phyloP scores from a whole-genome alignment of 1,140 invertebrate genomes.

The Drosophila tsacasi region DNA sequence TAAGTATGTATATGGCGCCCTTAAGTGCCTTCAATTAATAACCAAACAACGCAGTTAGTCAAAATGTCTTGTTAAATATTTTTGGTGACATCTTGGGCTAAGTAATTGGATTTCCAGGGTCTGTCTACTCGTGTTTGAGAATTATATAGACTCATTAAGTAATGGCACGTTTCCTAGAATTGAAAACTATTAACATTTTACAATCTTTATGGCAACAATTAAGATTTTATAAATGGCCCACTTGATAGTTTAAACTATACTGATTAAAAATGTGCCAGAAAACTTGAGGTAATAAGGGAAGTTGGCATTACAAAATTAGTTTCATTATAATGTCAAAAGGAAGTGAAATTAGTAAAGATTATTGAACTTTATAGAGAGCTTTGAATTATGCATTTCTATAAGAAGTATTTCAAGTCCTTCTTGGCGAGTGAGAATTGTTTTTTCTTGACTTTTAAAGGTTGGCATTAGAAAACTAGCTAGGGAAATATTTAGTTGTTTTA shows the following conservation, averaged over 20 bases:
- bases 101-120: constrained; percentile 21
- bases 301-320: neutral
- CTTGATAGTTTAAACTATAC: neutral
- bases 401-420: neutral
- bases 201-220: constrained; percentile 10
- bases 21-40: constrained; percentile 73
- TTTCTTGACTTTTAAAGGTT: neutral
- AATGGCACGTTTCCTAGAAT: constrained; percentile 1
- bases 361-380: neutral
- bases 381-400: neutral
- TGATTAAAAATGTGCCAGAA: neutral
- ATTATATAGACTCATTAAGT: neutral
- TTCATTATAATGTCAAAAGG: neutral
- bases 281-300: neutral
- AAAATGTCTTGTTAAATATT: constrained; percentile 44
- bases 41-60: constrained; percentile 43
- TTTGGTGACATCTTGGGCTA: constrained; percentile 33
- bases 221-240: neutral
- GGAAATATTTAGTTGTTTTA: neutral
- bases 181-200: neutral
- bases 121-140: neutral
- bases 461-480: neutral
- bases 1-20: constrained; percentile 11
- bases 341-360: neutral
- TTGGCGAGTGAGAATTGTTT: neutral